Conservation (phyloP, 2,888 invertebrate genomes). For the Gymnoscelis rufifasciata region DNA sequence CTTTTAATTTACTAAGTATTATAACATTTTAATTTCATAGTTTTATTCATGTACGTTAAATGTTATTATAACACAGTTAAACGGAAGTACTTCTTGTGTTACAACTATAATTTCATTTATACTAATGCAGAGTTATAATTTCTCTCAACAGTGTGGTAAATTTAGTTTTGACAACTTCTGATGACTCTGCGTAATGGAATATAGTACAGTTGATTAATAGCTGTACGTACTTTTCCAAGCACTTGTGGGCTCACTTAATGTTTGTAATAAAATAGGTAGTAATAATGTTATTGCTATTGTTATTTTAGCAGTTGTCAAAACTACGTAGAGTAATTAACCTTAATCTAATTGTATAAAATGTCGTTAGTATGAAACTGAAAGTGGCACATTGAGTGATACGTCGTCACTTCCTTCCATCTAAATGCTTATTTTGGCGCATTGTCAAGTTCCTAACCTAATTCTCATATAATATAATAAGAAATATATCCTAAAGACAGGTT, state of each 20-base stretch:
- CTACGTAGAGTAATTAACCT: slow-evolving; percentile 2
- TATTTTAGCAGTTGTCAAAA: not conserved
- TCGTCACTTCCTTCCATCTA: not conserved
- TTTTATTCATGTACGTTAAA: slow-evolving; percentile 1
- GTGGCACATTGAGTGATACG: slow-evolving; percentile 46
- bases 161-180: not conserved
- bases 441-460: slow-evolving; percentile 41
- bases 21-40: slow-evolving; percentile 8
- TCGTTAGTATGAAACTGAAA: slow-evolving; percentile 45
- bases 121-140: slow-evolving; percentile 4
- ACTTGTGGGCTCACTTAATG: too few relatives aligned
- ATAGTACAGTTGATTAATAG: too few relatives aligned
- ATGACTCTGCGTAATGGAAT: not conserved
- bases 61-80: slow-evolving; percentile 17
- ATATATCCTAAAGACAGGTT: not conserved
- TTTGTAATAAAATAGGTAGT: too few relatives aligned
- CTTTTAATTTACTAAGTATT: slow-evolving; percentile 6
- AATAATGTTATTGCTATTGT: not conserved
- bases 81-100: slow-evolving; percentile 20
- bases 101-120: slow-evolving; percentile 7
- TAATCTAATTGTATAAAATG: slow-evolving; percentile 34
- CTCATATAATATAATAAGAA: not conserved
- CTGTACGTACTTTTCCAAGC: too few relatives aligned
- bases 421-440: slow-evolving; percentile 57
- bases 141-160: not conserved